Evolutionary conservation across 2,888 invertebrate species (phyloP).

Genomic region (Tiphia femorata): DNA sequence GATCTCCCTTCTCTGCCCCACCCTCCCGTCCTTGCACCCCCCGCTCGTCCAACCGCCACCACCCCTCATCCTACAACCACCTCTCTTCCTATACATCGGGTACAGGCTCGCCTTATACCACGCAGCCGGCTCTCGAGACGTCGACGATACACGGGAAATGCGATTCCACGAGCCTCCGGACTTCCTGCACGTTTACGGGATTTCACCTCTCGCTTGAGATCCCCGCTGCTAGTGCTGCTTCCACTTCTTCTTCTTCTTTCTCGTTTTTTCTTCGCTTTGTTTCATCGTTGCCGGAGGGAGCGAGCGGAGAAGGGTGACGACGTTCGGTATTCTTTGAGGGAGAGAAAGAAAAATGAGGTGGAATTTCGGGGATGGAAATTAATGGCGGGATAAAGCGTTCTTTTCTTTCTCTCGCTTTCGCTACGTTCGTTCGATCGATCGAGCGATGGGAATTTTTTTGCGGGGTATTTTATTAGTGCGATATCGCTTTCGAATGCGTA

Average conservation of each 20-base stretch:
- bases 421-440: too few relatives aligned
- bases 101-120: not conserved
- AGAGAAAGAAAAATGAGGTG: too few relatives aligned
- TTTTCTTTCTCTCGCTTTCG: too few relatives aligned
- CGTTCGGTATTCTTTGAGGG: too few relatives aligned
- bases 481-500: too few relatives aligned
- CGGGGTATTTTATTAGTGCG: too few relatives aligned
- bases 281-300: not conserved
- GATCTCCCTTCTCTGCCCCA: slow-evolving; percentile 6
- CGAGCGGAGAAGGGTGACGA: too few relatives aligned
- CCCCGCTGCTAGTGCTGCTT: too few relatives aligned
- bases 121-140: slow-evolving; percentile 42
- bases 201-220: not conserved
- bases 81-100: not conserved
- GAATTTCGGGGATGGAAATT: too few relatives aligned
- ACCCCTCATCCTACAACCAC: not conserved
- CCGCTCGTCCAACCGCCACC: not conserved
- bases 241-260: too few relatives aligned
- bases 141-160: slow-evolving; percentile 47
- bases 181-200: not conserved
- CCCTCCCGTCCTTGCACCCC: not conserved
- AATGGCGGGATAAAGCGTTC: too few relatives aligned
- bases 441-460: too few relatives aligned
- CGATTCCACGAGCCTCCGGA: slow-evolving; percentile 21
- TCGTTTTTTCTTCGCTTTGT: not conserved